Evolutionary conservation across 2,888 invertebrate genomes (phyloP), one percentile per base, ranked within the genome.

Genomic region (Laothoe populi): DNA sequence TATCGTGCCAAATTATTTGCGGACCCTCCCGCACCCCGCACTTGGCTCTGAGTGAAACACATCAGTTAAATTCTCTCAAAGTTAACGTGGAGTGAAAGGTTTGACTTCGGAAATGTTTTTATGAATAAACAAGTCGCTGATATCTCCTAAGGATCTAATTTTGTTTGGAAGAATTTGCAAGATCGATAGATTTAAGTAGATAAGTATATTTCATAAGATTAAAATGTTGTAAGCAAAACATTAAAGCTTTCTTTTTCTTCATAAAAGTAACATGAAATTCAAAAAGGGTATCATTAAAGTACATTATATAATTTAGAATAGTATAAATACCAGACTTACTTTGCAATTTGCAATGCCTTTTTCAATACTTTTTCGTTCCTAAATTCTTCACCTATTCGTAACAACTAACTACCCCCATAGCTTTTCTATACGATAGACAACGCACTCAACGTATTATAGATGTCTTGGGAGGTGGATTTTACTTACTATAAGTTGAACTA

Each of bases 1-100:
- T 60, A 60, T 60, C 63, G 60, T 63, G 63, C 63, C 63, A 63
- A 63, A 63, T 63, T 63, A 63, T 63, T 60, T 38, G 57, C 38
- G 57, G 35, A 60, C 19, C 35, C 53, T 26, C 45, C 46, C 48
- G 53, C 24, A 24, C 23, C 24, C 48, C 38, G 24, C 23, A 23
- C 38, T 24, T 35, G 49, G 57, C 16, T 53, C 57, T 45, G 23
- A 48, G 48, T 62, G 38, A 11, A 42, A 45, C 45, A 58, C 42
- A 44, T 53, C 53, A 19, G 53, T 35, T 53, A 53, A 31, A 2
- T 16, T 11, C 19, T 16, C 31, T 0, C 35, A 11, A 53, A 21
- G 19, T 35, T 19, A 35, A 19, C 16, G 23, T 24, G 11, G 10
- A 35, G 8, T 35, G 0, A 35, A 53, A 19, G 1, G 31, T 11